Evolutionary conservation across 1,140 invertebrate genomes (phyloP), one percentile per base, ranked within the genome.

Genomic region (Aphelenchoides besseyi): DNA sequence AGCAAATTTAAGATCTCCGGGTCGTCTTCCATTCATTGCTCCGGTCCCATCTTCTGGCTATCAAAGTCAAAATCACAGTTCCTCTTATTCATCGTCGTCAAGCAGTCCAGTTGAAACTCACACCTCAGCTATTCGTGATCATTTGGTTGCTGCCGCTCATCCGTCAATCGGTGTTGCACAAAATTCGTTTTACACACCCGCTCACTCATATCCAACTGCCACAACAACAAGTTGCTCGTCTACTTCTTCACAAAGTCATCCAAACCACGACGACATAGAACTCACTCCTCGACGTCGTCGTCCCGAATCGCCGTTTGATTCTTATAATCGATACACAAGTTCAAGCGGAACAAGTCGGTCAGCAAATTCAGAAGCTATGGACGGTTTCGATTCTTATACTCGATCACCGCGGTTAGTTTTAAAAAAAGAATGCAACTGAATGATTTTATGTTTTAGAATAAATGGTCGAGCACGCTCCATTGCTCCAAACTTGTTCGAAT

Each of bases 31-130:
- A 26, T 55, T 32, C 9, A 52, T 57, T n/a, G 70, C 61, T 32
- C 48, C 72, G 53, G 33, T 67, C 3, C 71, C 74, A 9, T 78
- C 76, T 5, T 79, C 77, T 18, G 76, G 76, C 32, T 78, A 78
- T 55, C 76, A 78, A 33, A 78, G 76, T 35, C 76, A 72, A 41
- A 81, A 79, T 68, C 77, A 78, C 66, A 79, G 77, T 55, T 57
- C 26, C 29, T 67, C 23, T 16, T 68, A 68, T 32, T 68, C 55
- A 26, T 73, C 72, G n/a, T 70, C 71, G 1, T 67, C 57, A 33
- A 69, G 63, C n/a, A 73, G 72, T 37, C 72, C 72, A 32, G 70
- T 73, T 26, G 71, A 72, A 2, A 71, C 3, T 18, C 16, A 37
- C 35, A 29, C 29, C 28, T n/a, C 26, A 12, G 55, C 18, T 23